Percentiles rank a stretch among this genome's conserved stretches.
phyloP scores from a whole-genome alignment of 2,888 invertebrate species.

The Mamestra brassicae region DNA sequence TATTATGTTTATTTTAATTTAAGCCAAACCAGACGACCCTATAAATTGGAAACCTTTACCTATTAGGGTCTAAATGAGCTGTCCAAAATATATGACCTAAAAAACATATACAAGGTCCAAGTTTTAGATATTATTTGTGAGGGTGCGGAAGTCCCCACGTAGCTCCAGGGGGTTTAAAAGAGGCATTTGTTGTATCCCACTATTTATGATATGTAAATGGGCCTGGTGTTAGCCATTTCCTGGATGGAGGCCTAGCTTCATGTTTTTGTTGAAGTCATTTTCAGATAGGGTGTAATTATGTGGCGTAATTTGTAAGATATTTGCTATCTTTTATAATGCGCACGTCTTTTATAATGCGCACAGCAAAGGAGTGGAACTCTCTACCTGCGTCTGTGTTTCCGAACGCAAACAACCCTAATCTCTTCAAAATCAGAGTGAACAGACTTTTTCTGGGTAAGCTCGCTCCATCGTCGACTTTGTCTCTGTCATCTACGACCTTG shows the following conservation, averaged over 20 bases:
- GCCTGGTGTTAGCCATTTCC: constrained; percentile 22
- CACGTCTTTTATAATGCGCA: too few relatives aligned
- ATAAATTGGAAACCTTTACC: neutral
- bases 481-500: too few relatives aligned
- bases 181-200: constrained; percentile 46
- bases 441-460: too few relatives aligned
- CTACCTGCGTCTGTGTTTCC: too few relatives aligned
- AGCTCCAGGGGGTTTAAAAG: constrained; percentile 45
- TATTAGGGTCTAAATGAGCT: constrained; percentile 28
- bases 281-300: neutral
- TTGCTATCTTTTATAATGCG: too few relatives aligned
- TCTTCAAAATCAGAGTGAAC: too few relatives aligned
- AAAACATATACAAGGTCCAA: constrained; percentile 28
- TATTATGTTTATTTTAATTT: too few relatives aligned
- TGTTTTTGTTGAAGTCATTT: constrained; percentile 22
- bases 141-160: constrained; percentile 55
- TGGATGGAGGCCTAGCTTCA: constrained; percentile 4
- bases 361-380: too few relatives aligned
- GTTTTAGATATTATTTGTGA: constrained; percentile 47
- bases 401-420: too few relatives aligned
- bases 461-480: too few relatives aligned
- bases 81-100: constrained; percentile 36
- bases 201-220: constrained; percentile 62
- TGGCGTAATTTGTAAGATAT: neutral
- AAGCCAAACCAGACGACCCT: too few relatives aligned